These are phyloP conservation scores for Agonopterix arenella DNA, from an alignment of 2,888 invertebrate species.

Conservation along the genomic window DNA sequence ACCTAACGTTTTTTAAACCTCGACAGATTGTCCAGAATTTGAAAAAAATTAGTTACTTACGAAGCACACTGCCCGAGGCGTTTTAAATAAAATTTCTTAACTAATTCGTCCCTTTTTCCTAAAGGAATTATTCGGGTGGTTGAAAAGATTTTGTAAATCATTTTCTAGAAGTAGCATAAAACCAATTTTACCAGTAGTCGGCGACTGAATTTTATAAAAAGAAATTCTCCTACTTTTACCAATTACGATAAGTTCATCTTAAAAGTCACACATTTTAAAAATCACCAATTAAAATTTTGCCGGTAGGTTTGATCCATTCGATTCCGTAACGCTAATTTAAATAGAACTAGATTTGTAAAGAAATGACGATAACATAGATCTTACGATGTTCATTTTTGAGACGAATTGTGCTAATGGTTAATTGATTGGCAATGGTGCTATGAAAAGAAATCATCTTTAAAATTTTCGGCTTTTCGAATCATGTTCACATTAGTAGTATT, in stretches of 20 bases:
- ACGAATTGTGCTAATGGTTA: slow-evolving; percentile 46
- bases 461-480: slow-evolving; percentile 37
- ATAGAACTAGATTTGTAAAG: slow-evolving; percentile 48
- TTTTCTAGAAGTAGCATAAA: slow-evolving; percentile 61
- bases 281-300: slow-evolving; percentile 36
- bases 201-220: slow-evolving; percentile 73
- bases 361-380: slow-evolving; percentile 53
- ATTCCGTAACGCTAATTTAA: slow-evolving; percentile 42
- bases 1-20: slow-evolving; percentile 32
- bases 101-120: slow-evolving; percentile 32
- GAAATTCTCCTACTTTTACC: slow-evolving; percentile 58
- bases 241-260: slow-evolving; percentile 58
- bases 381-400: slow-evolving; percentile 44
- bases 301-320: slow-evolving; percentile 42
- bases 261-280: slow-evolving; percentile 47
- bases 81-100: slow-evolving; percentile 32
- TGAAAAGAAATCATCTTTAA: slow-evolving; percentile 36
- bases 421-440: slow-evolving; percentile 69
- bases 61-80: slow-evolving; percentile 54
- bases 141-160: slow-evolving; percentile 54
- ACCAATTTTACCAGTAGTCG: slow-evolving; percentile 66
- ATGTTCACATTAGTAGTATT: slow-evolving; percentile 51
- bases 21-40: slow-evolving; percentile 30
- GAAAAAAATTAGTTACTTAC: slow-evolving; percentile 38
- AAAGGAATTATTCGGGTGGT: slow-evolving; percentile 46